Percentiles rank a stretch among this genome's conserved stretches.
Evolutionary conservation across 1,140 invertebrate species (phyloP).

Genomic region (Caenorhabditis remanei): DNA sequence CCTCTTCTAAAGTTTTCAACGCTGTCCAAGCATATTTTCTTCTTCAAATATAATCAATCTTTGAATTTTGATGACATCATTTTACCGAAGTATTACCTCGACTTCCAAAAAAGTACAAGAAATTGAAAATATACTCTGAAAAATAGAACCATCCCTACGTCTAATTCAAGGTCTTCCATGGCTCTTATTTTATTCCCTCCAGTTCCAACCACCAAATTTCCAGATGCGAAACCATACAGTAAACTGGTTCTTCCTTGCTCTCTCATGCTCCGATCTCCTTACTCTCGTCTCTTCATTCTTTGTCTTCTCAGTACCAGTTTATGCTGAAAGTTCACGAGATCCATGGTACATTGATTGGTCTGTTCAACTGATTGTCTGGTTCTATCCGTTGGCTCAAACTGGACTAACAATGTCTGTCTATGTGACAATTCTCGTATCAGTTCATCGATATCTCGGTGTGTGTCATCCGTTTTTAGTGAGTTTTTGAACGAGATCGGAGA

Average conservation of each 20-base stretch:
- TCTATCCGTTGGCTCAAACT: slow-evolving; percentile 62
- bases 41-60: too few species aligned
- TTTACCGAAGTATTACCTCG: too few species aligned
- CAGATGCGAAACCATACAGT: slow-evolving; percentile 64
- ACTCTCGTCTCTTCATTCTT: slow-evolving; percentile 64
- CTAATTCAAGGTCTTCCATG: too few species aligned
- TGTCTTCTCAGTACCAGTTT: slow-evolving; percentile 64
- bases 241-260: slow-evolving; percentile 66
- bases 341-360: slow-evolving; percentile 11
- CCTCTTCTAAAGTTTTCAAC: too few species aligned
- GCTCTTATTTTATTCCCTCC: neutral
- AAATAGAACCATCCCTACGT: too few species aligned
- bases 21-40: too few species aligned
- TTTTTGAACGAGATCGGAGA: neutral
- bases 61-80: too few species aligned
- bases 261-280: slow-evolving; percentile 51
- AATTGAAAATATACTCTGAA: too few species aligned
- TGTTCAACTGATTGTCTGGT: slow-evolving; percentile 60
- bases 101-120: too few species aligned
- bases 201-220: neutral
- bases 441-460: slow-evolving; percentile 55
- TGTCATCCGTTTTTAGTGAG: slow-evolving; percentile 58
- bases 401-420: slow-evolving; percentile 49
- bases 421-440: slow-evolving; percentile 47
- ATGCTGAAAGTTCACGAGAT: slow-evolving; percentile 58